These are phyloP conservation scores for Psophia crepitans DNA, from an alignment of 2,113 vertebrate species.

Conservation along the genomic window DNA sequence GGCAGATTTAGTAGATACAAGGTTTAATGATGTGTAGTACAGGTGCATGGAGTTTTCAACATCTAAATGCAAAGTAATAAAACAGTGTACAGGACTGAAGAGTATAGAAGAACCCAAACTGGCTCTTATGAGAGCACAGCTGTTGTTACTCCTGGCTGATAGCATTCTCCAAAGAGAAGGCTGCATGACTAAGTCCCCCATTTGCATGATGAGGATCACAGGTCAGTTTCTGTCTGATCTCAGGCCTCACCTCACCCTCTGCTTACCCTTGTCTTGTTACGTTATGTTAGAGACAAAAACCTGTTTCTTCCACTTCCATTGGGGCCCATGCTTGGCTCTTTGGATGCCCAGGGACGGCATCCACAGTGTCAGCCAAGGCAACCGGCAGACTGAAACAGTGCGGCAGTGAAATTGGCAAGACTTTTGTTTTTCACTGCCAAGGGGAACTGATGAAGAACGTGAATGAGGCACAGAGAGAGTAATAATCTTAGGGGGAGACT, in stretches of 20 bases:
- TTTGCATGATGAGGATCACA: conserved; percentile 2
- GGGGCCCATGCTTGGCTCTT: neutral
- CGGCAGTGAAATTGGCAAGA: neutral
- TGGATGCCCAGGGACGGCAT: neutral
- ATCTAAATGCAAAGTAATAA: neutral
- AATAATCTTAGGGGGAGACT: neutral
- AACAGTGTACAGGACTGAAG: neutral
- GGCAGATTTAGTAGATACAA: neutral
- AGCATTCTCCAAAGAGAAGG: neutral
- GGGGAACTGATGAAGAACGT: neutral
- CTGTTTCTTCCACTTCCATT: neutral
- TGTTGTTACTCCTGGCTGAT: neutral
- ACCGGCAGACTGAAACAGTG: neutral
- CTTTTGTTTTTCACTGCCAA: neutral
- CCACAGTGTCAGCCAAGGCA: neutral
- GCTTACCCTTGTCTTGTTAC: neutral
- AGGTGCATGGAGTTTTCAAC: neutral
- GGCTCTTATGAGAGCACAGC: neutral
- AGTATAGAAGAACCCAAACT: neutral
- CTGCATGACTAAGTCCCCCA: neutral
- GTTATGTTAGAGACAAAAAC: neutral
- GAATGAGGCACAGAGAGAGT: neutral
- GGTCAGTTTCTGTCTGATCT: neutral
- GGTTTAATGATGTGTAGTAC: neutral
- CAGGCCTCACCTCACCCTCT: neutral